These are phyloP conservation scores for Syrmaticus mikado DNA, from an alignment of 2,113 vertebrate genomes.

Conservation along the genomic window DNA sequence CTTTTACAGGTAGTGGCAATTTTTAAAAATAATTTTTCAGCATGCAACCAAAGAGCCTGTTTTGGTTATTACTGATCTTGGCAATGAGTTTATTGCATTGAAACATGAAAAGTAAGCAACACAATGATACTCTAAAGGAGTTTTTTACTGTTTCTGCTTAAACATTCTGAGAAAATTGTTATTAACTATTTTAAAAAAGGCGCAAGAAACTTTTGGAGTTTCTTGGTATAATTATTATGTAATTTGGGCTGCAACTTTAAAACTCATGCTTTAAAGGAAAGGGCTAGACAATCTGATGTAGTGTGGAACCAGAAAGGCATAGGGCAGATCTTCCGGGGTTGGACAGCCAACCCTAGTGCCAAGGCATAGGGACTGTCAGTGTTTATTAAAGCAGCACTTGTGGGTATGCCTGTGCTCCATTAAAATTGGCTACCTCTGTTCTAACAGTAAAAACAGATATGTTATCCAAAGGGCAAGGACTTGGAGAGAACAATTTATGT, in stretches of 20 bases:
- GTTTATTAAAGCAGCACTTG: background rate
- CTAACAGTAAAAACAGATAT: background rate
- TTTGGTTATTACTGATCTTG: background rate
- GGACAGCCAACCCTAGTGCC: background rate
- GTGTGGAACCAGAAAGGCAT: background rate
- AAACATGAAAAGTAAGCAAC: slow-evolving; percentile 8
- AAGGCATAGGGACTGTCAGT: background rate
- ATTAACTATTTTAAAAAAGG: background rate
- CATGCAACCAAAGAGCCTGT: background rate
- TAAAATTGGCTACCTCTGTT: background rate
- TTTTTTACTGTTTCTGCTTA: background rate
- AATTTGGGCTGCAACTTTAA: background rate
- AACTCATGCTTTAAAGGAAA: background rate
- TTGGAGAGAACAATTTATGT: background rate
- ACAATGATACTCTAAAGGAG: background rate
- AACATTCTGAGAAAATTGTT: background rate
- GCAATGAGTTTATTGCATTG: background rate
- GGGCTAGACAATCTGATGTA: background rate
- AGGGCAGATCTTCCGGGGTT: background rate
- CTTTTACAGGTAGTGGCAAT: background rate
- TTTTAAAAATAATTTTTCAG: background rate
- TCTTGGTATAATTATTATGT: background rate
- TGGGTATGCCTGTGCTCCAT: rapidly evolving
- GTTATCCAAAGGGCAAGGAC: background rate
- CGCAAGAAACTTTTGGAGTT: background rate